phyloP scores from a whole-genome alignment of 2,797 vertebrate genomes.

The Hyperoplus immaculatus region DNA sequence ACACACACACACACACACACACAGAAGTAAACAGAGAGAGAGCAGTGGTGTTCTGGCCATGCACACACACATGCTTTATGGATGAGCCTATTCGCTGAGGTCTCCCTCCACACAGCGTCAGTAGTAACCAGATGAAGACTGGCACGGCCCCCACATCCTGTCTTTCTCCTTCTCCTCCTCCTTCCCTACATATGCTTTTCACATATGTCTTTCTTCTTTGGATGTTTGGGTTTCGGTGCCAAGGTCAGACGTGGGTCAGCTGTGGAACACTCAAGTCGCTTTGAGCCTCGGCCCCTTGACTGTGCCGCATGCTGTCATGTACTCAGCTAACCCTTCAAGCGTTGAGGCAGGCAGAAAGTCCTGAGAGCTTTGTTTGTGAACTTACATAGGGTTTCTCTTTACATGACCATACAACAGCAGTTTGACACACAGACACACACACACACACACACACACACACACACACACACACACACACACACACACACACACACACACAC shows the following conservation, averaged over 20 bases:
- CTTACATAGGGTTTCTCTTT: slow-evolving; percentile 46
- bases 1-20: slow-evolving; percentile 41
- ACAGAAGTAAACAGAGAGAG: slow-evolving; percentile 43
- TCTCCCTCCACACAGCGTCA: slow-evolving; percentile 56
- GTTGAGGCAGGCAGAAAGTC: slow-evolving; percentile 48
- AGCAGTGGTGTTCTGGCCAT: slow-evolving; percentile 44
- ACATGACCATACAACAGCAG: slow-evolving; percentile 43
- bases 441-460: neutral
- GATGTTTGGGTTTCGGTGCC: slow-evolving; percentile 60
- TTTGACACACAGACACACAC: slow-evolving; percentile 41
- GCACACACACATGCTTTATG: slow-evolving; percentile 74
- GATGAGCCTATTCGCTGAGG: slow-evolving; percentile 72
- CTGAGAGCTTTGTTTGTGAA: slow-evolving; percentile 36
- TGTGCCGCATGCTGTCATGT: slow-evolving; percentile 57
- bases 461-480: too few species aligned
- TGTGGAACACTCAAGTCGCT: slow-evolving; percentile 50
- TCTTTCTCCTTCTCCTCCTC: slow-evolving; percentile 32
- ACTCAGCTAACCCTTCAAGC: slow-evolving; percentile 44
- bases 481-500: too few species aligned
- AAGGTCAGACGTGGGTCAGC: slow-evolving; percentile 71
- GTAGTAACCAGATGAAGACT: slow-evolving; percentile 73
- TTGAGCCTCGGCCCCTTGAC: slow-evolving; percentile 45
- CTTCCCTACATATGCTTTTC: slow-evolving; percentile 71
- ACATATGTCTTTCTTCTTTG: slow-evolving; percentile 65
- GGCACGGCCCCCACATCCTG: slow-evolving; percentile 66